Base-by-base conservation (phyloP, 2,113 vertebrate species). In the Macquaria ambigua region DNA sequence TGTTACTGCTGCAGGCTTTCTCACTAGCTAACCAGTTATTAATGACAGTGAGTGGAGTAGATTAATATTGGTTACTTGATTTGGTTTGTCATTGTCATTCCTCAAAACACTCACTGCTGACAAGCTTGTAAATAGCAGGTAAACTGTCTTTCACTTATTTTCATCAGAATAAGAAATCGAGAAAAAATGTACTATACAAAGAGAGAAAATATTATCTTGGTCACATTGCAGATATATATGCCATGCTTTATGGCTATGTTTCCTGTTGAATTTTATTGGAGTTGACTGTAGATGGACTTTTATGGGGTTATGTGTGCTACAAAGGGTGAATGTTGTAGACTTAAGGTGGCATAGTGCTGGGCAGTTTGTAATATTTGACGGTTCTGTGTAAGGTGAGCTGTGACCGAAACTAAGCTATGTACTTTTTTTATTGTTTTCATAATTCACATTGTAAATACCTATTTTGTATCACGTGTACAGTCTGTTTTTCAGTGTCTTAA, bases 381-480 rank as follows among this genome's bases (percentile, higher is more conserved):
- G 46, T 34, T 79, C 8, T 67, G 34, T 23, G 8, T 85, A 89
- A 92, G 95, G 87, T 96, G 93, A 93, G 90, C 79, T 82, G 92
- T 94, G 95, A 94, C 55, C 83, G 10, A 84, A 93, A 90, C 89
- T 94, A 76, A 94, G 74, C 85, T 88, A 61, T 84, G 62, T 83
- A 16, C 28, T 72, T 84, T 83, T 83, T 55, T 15, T 64, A 87
- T 86, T 64, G 39, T 66, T 86, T 86, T 90, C 74, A 86, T 77
- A 78, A 89, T 74, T 93, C 92, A 95, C 96, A 93, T 95, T 97
- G 96, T 97, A 95, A 97, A 97, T 96, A 94, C 94, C 92, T 96
- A 95, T 96, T 96, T 97, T 96, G 93, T 96, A 96, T 95, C 92
- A 95, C 94, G 92, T 96, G 94, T 95, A 94, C 93, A 95, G 93